These are phyloP conservation scores for Hybognathus amarus DNA, from an alignment of 2,797 vertebrate genomes.

Conservation along the genomic window DNA sequence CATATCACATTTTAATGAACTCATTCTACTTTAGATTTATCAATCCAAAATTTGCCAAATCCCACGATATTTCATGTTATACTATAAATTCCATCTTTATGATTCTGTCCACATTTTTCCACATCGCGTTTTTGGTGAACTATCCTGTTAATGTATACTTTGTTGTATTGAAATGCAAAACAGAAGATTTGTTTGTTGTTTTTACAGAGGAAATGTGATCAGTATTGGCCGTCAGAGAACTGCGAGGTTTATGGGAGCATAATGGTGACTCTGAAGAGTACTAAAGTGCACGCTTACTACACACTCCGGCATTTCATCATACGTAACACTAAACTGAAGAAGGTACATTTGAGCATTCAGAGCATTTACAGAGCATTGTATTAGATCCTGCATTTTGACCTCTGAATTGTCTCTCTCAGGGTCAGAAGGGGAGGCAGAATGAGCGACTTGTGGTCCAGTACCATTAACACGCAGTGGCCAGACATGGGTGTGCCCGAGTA, in stretches of 20 bases:
- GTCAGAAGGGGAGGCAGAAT: slow-evolving; percentile 91
- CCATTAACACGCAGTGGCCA: slow-evolving; percentile 99
- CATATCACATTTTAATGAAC: not conserved
- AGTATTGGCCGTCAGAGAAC: slow-evolving; percentile 97
- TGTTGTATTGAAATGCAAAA: slow-evolving; percentile 9
- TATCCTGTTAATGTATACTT: not conserved
- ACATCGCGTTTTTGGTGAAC: not conserved
- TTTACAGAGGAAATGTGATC: slow-evolving; percentile 95
- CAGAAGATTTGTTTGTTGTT: slow-evolving; percentile 8
- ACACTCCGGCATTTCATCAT: slow-evolving; percentile 91
- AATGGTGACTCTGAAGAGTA: slow-evolving; percentile 94
- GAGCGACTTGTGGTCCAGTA: slow-evolving; percentile 92
- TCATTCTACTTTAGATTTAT: not conserved
- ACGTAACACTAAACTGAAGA: slow-evolving; percentile 94
- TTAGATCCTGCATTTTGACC: not conserved
- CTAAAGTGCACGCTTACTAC: slow-evolving; percentile 94
- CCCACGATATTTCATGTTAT: not conserved
- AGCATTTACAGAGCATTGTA: not conserved
- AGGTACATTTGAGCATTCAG: slow-evolving; percentile 74
- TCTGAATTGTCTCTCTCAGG: slow-evolving; percentile 68
- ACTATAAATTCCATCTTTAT: not conserved
- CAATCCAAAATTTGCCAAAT: not conserved
- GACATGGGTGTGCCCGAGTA: slow-evolving; percentile 99
- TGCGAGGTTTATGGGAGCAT: slow-evolving; percentile 96
- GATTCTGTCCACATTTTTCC: not conserved